phyloP scores from a whole-genome alignment of 2,888 invertebrate genomes.

The Mellilla xanthometata region DNA sequence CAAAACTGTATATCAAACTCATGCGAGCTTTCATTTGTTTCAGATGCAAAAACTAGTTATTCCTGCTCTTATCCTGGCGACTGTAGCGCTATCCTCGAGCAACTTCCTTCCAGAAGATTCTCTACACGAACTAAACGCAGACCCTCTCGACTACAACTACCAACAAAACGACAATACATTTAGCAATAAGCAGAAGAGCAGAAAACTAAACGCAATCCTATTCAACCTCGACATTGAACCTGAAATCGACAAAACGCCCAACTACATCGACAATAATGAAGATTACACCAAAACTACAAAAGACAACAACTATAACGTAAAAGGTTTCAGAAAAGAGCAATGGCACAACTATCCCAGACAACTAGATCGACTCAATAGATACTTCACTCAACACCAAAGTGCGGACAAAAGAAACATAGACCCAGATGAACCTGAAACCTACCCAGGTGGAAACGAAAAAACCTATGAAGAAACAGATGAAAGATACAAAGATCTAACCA shows the following conservation, averaged over 20 bases:
- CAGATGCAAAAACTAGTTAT: constrained; percentile 66
- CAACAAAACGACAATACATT: constrained; percentile 65
- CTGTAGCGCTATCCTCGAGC: constrained; percentile 65
- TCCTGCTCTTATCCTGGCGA: constrained; percentile 60
- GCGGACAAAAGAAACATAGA: constrained; percentile 46
- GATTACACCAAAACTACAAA: constrained; percentile 44
- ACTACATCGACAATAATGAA: constrained; percentile 45
- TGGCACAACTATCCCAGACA: constrained; percentile 74
- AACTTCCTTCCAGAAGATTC: constrained; percentile 61
- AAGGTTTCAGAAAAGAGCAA: constrained; percentile 67
- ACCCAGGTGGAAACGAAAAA: no score
- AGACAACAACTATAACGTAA: constrained; percentile 52
- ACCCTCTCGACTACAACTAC: constrained; percentile 43
- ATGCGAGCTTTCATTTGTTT: constrained; percentile 44
- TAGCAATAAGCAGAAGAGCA: constrained; percentile 54
- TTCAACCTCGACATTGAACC: constrained; percentile 43
- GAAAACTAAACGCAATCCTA: constrained; percentile 52
- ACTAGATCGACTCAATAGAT: constrained; percentile 62
- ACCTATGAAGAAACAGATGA: constrained; percentile 25
- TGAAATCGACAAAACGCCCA: constrained; percentile 30
- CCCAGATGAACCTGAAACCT: constrained; percentile 41
- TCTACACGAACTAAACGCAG: constrained; percentile 46
- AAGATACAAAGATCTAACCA: constrained; percentile 10
- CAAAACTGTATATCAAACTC: no score
- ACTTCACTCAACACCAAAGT: constrained; percentile 40